Percentiles rank a stretch among this genome's conserved stretches.
Evolutionary conservation across 2,113 vertebrate genomes (phyloP).

Genomic region (Nothoprocta perdicaria): DNA sequence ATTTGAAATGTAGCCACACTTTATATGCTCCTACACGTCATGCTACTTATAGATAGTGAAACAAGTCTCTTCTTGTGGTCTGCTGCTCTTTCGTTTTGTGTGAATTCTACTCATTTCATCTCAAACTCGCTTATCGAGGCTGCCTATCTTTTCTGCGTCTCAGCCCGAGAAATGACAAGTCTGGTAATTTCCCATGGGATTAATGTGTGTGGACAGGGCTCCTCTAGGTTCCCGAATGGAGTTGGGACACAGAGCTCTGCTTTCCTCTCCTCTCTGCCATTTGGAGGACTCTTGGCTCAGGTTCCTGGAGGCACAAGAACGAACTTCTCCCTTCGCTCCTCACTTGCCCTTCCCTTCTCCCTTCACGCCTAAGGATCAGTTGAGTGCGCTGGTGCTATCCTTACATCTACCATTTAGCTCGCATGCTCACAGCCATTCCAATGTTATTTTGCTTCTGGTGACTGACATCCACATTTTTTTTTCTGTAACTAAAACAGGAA

Average conservation of each 20-base stretch:
- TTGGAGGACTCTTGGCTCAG: not conserved
- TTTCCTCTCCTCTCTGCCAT: not conserved
- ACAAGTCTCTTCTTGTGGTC: conserved; percentile 62
- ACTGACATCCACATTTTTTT: not conserved
- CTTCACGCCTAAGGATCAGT: not conserved
- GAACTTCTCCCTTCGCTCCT: not conserved
- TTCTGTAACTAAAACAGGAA: not conserved
- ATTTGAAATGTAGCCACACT: conserved; percentile 72
- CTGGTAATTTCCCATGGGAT: not conserved
- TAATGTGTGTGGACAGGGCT: rapidly evolving
- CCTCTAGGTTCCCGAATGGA: not conserved
- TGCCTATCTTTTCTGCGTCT: not conserved
- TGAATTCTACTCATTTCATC: conserved; percentile 42
- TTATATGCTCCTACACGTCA: conserved; percentile 64
- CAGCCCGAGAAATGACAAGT: not conserved
- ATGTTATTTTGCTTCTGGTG: not conserved
- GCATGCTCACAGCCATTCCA: not conserved
- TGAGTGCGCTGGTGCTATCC: not conserved
- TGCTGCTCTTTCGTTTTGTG: conserved; percentile 42
- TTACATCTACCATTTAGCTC: not conserved
- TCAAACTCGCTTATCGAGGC: not conserved
- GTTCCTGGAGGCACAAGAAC: not conserved
- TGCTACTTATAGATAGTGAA: conserved; percentile 67
- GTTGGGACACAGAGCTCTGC: not conserved
- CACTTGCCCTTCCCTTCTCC: not conserved